A percentile compares a stretch with the other conserved stretches of the same genome.
These are phyloP conservation scores for Aix galericulata DNA, from an alignment of 2,113 vertebrate species.

Conservation along the genomic window DNA sequence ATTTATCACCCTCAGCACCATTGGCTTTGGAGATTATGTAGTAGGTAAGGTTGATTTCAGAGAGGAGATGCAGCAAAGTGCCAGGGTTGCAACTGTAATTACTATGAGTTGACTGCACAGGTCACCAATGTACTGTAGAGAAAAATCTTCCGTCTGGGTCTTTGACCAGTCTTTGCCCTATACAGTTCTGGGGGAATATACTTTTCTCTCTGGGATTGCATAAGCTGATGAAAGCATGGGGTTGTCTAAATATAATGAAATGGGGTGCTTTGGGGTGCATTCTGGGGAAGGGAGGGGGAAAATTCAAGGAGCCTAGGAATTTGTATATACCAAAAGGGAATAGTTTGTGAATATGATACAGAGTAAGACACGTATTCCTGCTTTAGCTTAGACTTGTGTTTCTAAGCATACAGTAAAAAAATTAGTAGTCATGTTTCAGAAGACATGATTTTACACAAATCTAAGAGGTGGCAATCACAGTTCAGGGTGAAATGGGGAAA, in stretches of 20 bases:
- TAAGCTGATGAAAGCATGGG: background rate
- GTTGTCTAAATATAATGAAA: background rate
- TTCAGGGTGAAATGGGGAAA: background rate
- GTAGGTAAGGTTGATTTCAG: slow-evolving; percentile 64
- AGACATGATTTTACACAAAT: background rate
- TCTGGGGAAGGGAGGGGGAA: background rate
- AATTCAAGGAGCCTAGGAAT: background rate
- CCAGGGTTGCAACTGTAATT: background rate
- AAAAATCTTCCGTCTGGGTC: background rate
- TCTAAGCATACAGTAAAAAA: background rate
- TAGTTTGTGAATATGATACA: background rate
- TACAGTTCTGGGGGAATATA: background rate
- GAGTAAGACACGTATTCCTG: background rate
- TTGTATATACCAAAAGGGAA: background rate
- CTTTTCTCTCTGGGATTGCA: background rate
- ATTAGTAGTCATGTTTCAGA: background rate
- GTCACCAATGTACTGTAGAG: background rate
- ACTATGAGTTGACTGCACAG: background rate
- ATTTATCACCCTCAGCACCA: slow-evolving; percentile 78
- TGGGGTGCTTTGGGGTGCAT: background rate
- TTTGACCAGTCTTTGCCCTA: background rate
- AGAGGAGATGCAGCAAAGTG: background rate
- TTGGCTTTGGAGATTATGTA: slow-evolving; percentile 78
- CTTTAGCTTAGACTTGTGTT: background rate
- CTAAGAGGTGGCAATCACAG: background rate